Evolutionary conservation across 2,797 vertebrate genomes (phyloP).

Genomic region (Hylomyscus alleni): DNA sequence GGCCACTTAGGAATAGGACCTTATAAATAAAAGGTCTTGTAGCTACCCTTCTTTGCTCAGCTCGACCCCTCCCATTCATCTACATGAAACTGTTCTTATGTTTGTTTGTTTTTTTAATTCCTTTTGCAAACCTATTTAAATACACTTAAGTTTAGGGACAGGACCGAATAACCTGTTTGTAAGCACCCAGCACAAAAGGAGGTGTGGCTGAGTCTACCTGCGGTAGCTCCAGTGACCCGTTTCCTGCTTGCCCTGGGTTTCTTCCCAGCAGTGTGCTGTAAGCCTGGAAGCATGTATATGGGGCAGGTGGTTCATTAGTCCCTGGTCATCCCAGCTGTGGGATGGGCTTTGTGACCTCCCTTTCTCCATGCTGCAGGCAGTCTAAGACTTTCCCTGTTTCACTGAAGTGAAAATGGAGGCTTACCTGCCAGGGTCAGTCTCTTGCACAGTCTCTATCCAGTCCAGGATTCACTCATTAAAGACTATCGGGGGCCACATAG

Average conservation of each 20-base stretch:
- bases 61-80: neutral
- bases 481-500: neutral
- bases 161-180: constrained; percentile 1
- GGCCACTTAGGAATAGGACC: neutral
- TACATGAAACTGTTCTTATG: neutral
- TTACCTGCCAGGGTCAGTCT: neutral
- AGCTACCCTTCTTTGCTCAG: neutral
- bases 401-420: constrained; percentile 15
- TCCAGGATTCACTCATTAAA: neutral
- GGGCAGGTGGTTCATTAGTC: neutral
- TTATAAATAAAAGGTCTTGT: neutral
- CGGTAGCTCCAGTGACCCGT: neutral
- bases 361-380: neutral
- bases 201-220: neutral
- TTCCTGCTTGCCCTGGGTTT: neutral
- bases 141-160: neutral
- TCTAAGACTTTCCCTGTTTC: neutral
- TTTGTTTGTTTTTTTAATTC: neutral
- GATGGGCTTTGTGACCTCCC: neutral
- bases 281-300: neutral
- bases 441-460: neutral
- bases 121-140: neutral
- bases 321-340: neutral
- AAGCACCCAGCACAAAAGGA: neutral
- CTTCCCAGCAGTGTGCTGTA: neutral